Base-by-base conservation (phyloP, 2,888 invertebrate genomes). In the Philopedon plagiatum region DNA sequence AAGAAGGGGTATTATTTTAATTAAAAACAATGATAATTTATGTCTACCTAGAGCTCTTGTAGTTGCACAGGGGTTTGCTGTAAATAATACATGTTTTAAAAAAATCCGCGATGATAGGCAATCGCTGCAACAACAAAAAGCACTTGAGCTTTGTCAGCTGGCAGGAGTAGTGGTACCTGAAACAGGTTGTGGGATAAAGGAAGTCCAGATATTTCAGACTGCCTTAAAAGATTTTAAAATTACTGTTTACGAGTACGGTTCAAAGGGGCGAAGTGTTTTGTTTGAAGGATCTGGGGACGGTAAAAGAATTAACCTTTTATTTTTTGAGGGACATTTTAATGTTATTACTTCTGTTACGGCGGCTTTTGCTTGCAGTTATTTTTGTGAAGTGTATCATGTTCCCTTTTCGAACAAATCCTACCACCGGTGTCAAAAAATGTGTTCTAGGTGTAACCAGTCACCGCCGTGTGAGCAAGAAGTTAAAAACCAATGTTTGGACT, bases 381-480 rank as follows among this genome's bases (percentile, higher is more conserved):
- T 9, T 34, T 57, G 57, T 13, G 57, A 57, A 18, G n/a, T 7
- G n/a, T 60, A 39, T 26, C 39, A 39, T 13, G 15, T 60, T 11
- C 34, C 60, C 5, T 15, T 9, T 11, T 13, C 39, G 23, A n/a
- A 13, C 21, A 60, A 60, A 60, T 39, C n/a, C 21, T 4, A 15
- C 23, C 57, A 57, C 15, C 15, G 32, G 1, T 60, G 60, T 29
- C 5, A 3, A 5, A 32, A 32, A 56, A 13, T 1, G 5, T 56
- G 54, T 15, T 2, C 32, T 4, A 8, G 1, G n/a, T 56, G 54
- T 32, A 9, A 32, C 0, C 32, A 32, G 8, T n/a, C 32, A 5
- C 54, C 29, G 8, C 15, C 1, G 4, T 56, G 54, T 29, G 29
- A 29, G 2, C 3, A 8, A 11, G 15, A 29, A 5, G 18, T 29